Base-by-base conservation (phyloP, 2,797 vertebrate species). In the Amazona ochrocephala region DNA sequence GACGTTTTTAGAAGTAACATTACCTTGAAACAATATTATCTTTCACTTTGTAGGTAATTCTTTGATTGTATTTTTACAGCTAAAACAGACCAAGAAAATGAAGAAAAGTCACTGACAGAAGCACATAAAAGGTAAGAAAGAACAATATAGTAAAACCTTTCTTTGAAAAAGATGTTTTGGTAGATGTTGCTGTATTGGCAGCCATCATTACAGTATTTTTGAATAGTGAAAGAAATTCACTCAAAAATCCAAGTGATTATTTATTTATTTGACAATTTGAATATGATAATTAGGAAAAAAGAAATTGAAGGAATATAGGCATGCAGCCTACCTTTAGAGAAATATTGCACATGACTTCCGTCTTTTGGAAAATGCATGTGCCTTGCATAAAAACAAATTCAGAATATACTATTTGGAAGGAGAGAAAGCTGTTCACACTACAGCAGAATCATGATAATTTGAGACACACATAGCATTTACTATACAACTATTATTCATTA, bases 61-160 rank as follows among this genome's bases (percentile, higher is more conserved):
- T 93, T 79, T 73, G 76, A 47, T 90, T 96, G 8, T 87, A 79
- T 81, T 56, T 93, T 95, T 95, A 64, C 94, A 99, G 99, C 99
- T 84, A 99, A 99, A 98, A 97, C 97, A 93, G 99, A 99, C 88
- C 98, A 99, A 98, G 99, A 99, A 90, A 96, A 97, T n/a, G 98
- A 99, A 90, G 99, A 99, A 58, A 96, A 94, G 79, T 98, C 98
- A 66, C 97, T 99, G 79, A 94, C 97, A 92, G 98, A 98, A 96
- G 98, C 98, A 39, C 99, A 99, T 96, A 98, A 98, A 98, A 98
- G 98, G 99, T 99, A 98, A 98, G 98, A 95, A 86, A 66, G 37
- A 86, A 22, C 27, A 39, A 21, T 37, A 11, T 44, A 76, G 29
- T 87, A 62, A 78, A 81, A 50, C 4, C 11, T 76, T 79, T 66